Evolutionary conservation across 1,140 invertebrate species (phyloP).

Genomic region (Drosophila willistoni): DNA sequence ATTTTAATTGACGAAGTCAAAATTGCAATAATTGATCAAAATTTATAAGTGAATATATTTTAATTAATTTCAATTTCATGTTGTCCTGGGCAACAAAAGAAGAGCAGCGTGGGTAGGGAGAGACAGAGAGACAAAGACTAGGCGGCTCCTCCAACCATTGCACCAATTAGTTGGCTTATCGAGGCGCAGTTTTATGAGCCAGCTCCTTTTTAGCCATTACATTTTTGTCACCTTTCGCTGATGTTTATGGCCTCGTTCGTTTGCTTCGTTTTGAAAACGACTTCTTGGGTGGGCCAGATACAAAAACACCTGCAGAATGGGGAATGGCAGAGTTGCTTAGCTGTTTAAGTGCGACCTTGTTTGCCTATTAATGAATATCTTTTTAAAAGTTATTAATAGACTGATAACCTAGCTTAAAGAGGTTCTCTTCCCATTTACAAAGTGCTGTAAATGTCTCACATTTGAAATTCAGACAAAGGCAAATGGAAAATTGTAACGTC

Average conservation of each 20-base stretch:
- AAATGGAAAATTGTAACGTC: too few species aligned
- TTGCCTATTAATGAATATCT: conserved; percentile 42
- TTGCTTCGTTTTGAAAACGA: conserved; percentile 35
- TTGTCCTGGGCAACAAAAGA: conserved; percentile 11
- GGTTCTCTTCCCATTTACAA: too few species aligned
- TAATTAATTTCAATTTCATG: conserved; percentile 73
- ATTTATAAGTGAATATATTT: conserved; percentile 48
- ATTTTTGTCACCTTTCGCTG: conserved; percentile 65
- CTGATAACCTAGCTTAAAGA: neutral
- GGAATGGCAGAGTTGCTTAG: conserved; percentile 7
- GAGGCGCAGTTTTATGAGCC: conserved; percentile 44
- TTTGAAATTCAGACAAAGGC: too few species aligned
- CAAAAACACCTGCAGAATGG: conserved; percentile 13
- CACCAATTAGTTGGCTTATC: conserved; percentile 44
- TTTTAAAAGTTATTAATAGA: neutral
- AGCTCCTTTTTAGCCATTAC: conserved; percentile 53
- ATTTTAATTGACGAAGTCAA: conserved; percentile 66
- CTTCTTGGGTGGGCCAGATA: conserved; percentile 29
- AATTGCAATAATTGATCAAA: conserved; percentile 76
- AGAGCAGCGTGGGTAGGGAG: neutral
- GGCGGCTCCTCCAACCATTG: conserved; percentile 7
- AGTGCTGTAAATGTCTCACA: too few species aligned
- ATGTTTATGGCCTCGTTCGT: conserved; percentile 59
- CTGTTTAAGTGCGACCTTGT: conserved; percentile 29
- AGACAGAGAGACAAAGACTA: neutral